Base-by-base conservation (phyloP, 2,797 vertebrate genomes). In the Mormyrops boulengeri region DNA sequence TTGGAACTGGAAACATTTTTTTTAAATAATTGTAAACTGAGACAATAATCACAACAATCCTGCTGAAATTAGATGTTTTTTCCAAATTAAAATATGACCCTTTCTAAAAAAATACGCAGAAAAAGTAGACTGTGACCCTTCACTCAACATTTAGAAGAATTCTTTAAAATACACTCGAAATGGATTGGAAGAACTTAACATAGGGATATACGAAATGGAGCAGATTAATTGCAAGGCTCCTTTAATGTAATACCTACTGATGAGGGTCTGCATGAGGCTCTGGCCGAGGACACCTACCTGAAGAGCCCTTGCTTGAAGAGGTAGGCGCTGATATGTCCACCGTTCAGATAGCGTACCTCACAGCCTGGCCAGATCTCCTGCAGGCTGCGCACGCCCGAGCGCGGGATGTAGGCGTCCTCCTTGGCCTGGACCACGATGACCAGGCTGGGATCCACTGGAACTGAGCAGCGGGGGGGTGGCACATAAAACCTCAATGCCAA, bases 361-460 rank as follows among this genome's bases (percentile, higher is more conserved):
- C 98, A 99, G 0, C 97, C 97, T 0, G 98, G 98, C 98, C 98
- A 99, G 90, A 99, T 98, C 94, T 99, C 98, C 91, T 97, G 97
- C 82, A 99, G 96, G 91, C 98, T 97, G 73, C 97, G 96, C 86
- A 99, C 98, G 0, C 98, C 98, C 0, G 97, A 96, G 22, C 98
- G 97, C 89, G 98, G 98, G 91, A 99, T 93, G 89, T 99, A 99
- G 0, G 98, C 98, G 0, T 99, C 98, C 93, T 98, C 97, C 94
- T 97, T 99, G 62, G 98, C 98, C 94, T 99, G 98, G 0, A 99
- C 95, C 90, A 98, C 97, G 89, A 99, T 97, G 91, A 99, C 98
- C 89, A 99, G 96, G 93, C 96, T 97, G 84, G 98, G 97, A 93
- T 99, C 98, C 90, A 99, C 97, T 85, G 98, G 98, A 88, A 98